A percentile compares a stretch with the other conserved stretches of the same genome.
Evolutionary conservation across 2,888 invertebrate genomes (phyloP).

Genomic region (Pristionchus fissidentatus): DNA sequence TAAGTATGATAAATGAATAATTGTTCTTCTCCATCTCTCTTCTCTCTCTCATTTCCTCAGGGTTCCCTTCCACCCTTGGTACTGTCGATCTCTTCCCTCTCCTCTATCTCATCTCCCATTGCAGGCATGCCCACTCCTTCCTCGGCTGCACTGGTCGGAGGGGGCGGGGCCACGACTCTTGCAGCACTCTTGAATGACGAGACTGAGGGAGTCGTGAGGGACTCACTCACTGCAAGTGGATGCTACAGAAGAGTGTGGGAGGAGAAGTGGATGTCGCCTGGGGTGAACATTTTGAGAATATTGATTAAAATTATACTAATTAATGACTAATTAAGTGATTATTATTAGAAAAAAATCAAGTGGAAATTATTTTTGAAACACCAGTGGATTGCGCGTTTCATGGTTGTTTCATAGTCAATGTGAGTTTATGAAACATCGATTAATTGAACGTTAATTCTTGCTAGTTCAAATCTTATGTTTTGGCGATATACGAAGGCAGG

Average conservation of each 20-base stretch:
- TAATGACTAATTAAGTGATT: too few relatives aligned
- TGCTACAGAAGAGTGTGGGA: background rate
- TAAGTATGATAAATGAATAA: too few relatives aligned
- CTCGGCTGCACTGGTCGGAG: background rate
- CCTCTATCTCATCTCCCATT: background rate
- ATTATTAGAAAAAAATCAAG: too few relatives aligned
- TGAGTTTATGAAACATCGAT: too few relatives aligned
- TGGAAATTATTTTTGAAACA: too few relatives aligned
- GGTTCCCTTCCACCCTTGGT: background rate
- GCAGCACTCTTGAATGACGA: background rate
- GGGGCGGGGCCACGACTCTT: background rate
- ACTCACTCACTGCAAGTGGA: conserved; percentile 13
- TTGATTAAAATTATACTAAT: too few relatives aligned
- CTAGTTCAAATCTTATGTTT: background rate
- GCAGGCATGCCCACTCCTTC: background rate
- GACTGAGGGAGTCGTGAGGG: background rate
- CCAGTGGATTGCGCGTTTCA: too few relatives aligned
- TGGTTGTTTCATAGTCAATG: too few relatives aligned
- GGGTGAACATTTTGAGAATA: background rate
- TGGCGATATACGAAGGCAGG: too few relatives aligned
- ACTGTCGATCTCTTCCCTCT: background rate
- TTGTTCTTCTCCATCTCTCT: background rate
- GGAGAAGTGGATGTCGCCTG: background rate
- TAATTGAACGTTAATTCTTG: too few relatives aligned
- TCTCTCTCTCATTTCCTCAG: background rate